A percentile compares a stretch with the other conserved stretches of the same genome.
phyloP scores from a whole-genome alignment of 2,113 vertebrate species.

The Brevimyrus niger region DNA sequence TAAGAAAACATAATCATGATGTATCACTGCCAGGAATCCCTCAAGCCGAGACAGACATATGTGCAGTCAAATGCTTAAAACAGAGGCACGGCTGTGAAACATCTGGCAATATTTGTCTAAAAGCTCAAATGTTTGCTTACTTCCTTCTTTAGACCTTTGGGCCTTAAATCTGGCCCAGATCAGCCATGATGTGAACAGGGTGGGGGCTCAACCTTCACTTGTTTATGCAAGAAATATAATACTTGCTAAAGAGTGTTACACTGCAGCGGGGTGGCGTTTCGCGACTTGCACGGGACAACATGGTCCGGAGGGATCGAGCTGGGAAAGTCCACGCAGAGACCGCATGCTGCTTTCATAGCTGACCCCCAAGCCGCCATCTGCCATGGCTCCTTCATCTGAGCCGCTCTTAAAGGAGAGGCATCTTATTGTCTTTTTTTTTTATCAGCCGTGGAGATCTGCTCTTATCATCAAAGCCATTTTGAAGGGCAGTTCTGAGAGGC shows the following conservation, averaged over 20 bases:
- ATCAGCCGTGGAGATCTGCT: background rate
- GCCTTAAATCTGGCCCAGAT: conserved; percentile 12
- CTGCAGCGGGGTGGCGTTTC: background rate
- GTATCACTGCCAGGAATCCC: background rate
- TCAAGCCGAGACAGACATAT: background rate
- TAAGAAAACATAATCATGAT: background rate
- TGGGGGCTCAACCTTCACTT: conserved; percentile 2
- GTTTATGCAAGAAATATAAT: conserved; percentile 14
- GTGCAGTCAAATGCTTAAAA: background rate
- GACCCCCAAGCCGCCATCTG: background rate
- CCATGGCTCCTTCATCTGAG: background rate
- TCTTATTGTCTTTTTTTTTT: background rate
- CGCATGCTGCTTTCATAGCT: background rate
- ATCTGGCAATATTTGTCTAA: conserved; percentile 5
- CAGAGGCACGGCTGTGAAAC: background rate
- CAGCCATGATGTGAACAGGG: conserved; percentile 13
- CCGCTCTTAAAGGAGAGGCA: background rate
- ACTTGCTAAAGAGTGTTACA: background rate
- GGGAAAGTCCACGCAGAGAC: background rate
- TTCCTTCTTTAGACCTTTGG: conserved; percentile 2
- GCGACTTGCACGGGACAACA: background rate
- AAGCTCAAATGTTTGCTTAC: conserved; percentile 14
- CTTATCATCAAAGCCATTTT: background rate
- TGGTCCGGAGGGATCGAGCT: background rate
- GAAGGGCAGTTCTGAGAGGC: background rate